phyloP scores from a whole-genome alignment of 2,888 invertebrate species.

The Dyspetes luteomarginatus region DNA sequence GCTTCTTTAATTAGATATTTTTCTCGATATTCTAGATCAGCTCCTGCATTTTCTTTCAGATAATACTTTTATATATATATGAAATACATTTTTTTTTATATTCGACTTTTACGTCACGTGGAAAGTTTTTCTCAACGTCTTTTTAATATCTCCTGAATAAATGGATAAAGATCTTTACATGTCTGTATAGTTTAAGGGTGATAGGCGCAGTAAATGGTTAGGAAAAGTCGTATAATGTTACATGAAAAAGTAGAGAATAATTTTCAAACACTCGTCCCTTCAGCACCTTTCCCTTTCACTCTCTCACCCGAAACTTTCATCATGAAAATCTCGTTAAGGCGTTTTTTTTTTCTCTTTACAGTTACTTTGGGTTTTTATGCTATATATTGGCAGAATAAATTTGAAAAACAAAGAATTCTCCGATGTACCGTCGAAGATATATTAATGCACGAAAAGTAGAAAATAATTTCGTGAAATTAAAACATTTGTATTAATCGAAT shows the following conservation, averaged over 20 bases:
- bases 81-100: no score
- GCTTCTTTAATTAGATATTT: no score
- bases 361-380: background rate
- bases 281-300: background rate
- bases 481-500: no score
- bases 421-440: no score
- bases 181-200: background rate
- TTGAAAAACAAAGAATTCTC: no score
- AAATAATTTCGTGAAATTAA: no score
- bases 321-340: conserved; percentile 60
- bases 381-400: no score
- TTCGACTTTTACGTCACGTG: no score
- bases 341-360: background rate
- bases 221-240: conserved; percentile 12
- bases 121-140: background rate
- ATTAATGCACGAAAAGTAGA: no score
- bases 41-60: no score
- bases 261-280: conserved; percentile 25
- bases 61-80: no score
- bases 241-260: background rate
- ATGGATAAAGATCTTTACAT: background rate
- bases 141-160: background rate
- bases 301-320: conserved; percentile 47
- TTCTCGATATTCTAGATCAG: no score
- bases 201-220: background rate